Conservation (phyloP, 1,140 invertebrate genomes). For the Steinernema feltiae region DNA sequence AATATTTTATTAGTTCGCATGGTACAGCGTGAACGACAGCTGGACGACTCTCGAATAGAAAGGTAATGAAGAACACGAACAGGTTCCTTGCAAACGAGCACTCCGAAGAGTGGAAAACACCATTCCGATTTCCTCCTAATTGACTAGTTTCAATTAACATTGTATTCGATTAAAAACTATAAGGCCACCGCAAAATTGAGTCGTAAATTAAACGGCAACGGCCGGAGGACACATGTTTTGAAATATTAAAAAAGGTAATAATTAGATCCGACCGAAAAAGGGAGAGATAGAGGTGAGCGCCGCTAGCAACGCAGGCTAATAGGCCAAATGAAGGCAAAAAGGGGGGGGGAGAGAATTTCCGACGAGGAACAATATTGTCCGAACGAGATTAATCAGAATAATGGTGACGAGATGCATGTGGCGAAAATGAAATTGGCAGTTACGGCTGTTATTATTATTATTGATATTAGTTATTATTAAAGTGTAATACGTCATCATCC, state of each 20-base stretch:
- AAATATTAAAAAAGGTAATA: background rate
- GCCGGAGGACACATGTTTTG: background rate
- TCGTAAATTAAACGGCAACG: background rate
- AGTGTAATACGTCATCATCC: background rate
- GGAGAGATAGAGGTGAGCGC: too few species aligned
- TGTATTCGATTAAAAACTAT: conserved; percentile 4
- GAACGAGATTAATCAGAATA: conserved; percentile 1
- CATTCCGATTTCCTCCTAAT: background rate
- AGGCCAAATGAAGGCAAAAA: background rate
- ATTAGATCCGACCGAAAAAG: too few species aligned
- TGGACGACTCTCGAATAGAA: background rate
- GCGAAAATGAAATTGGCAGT: background rate
- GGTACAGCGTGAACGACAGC: background rate
- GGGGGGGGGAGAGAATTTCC: too few species aligned
- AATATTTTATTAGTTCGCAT: background rate
- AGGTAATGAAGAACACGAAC: background rate
- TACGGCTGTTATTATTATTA: conserved; percentile 1
- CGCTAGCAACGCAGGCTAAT: too few species aligned
- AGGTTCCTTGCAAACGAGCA: conserved; percentile 1
- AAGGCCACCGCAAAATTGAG: background rate
- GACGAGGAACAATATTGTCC: conserved; percentile 8
- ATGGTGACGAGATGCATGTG: background rate
- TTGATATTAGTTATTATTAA: background rate
- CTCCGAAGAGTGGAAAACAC: background rate
- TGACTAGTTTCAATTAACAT: conserved; percentile 11